Percentiles rank a stretch among this genome's conserved stretches.
These are phyloP conservation scores for Papilio dardanus DNA, from an alignment of 1,140 invertebrate species.

Conservation along the genomic window DNA sequence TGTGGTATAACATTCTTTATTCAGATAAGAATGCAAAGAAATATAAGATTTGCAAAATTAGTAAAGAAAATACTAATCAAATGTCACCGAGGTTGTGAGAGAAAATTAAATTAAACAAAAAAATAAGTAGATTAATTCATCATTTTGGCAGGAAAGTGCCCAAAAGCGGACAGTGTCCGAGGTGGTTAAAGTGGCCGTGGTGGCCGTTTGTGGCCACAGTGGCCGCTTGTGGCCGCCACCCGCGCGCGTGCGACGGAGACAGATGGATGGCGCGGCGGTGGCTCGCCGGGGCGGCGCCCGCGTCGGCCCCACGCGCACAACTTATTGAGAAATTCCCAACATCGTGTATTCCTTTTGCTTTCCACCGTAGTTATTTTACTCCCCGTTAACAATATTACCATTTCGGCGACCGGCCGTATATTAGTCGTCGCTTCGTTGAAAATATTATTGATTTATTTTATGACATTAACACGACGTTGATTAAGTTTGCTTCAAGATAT, in stretches of 20 bases:
- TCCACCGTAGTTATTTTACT: constrained; percentile 75
- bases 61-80: neutral
- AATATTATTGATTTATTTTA: constrained; percentile 59
- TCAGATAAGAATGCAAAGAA: neutral
- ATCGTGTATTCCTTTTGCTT: constrained; percentile 78
- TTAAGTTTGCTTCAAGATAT: neutral
- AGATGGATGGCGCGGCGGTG: constrained; percentile 68
- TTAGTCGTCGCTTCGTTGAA: constrained; percentile 54
- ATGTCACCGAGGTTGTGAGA: neutral
- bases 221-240: constrained; percentile 68
- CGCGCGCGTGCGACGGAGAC: constrained; percentile 63
- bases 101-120: neutral
- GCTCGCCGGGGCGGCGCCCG: constrained; percentile 74
- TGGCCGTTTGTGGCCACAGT: constrained; percentile 61
- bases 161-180: neutral
- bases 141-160: neutral
- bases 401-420: constrained; percentile 71
- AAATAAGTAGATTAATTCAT: too few species aligned
- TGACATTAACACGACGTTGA: constrained; percentile 47
- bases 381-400: constrained; percentile 80
- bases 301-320: constrained; percentile 73
- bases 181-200: constrained; percentile 6
- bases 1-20: neutral
- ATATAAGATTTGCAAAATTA: neutral
- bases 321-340: constrained; percentile 81